Base-by-base conservation (phyloP, 2,113 vertebrate species). In the Merops nubicus region DNA sequence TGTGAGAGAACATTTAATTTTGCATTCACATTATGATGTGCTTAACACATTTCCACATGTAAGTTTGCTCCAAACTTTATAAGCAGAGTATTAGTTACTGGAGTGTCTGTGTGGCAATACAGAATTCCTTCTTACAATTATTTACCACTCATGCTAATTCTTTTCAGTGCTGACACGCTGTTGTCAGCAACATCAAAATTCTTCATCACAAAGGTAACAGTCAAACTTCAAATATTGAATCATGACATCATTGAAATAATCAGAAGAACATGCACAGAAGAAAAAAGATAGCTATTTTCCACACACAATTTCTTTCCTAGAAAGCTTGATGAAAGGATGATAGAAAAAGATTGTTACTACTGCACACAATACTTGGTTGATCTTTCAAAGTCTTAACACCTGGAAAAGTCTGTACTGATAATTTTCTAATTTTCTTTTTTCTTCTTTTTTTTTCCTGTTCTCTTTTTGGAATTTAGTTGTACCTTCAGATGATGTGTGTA, bases 401-500 rank as follows among this genome's bases (percentile, higher is more conserved):
- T 77, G 13, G 16, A 64, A 72, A 51, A 5, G 4, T 31, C 45
- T 82, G 8, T 33, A 59, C 72, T 19, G 12, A 2, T 60, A 16
- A 33, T 60, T 64, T 74, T 80, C 34, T 80, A 59, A 40, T 40
- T 47, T 14, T 72, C 4, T 20, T 43, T 50, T 34, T 25, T 10
- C 0, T 3, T 21, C n/a, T 13, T 34, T 56, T 29, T 25, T 54
- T n/a, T 5, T 11, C 7, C 22, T 43, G 11, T 43, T 43, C 12
- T 34, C 3, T 5, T 89, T 45, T 56, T 75, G 11, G 64, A 53
- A 81, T 57, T 31, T 53, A 36, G 28, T 36, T 67, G 8, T 40
- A 21, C 7, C 1, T 26, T 56, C 11, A 51, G 6, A 36, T 26
- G 5, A 17, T 42, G 7, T 70, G 16, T 2, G 0, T 33, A 63